Conservation (phyloP, 2,797 vertebrate genomes). For the Myiotriccus ornatus region DNA sequence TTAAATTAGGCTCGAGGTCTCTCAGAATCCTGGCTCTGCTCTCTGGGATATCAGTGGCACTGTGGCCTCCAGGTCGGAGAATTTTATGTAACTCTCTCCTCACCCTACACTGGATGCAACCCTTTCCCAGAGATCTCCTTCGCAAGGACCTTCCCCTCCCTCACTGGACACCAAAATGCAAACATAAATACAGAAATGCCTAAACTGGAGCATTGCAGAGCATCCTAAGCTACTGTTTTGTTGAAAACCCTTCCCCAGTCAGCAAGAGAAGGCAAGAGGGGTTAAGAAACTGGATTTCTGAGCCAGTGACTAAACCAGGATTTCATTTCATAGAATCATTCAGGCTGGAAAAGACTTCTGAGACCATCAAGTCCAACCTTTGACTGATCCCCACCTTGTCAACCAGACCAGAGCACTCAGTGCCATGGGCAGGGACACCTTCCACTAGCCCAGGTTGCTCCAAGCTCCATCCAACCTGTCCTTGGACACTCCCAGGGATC, state of each 20-base stretch:
- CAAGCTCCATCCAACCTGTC: too few relatives aligned
- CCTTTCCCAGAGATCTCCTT: not conserved
- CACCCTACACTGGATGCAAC: accelerated
- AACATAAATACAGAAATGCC: not conserved
- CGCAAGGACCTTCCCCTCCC: not conserved
- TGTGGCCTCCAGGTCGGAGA: not conserved
- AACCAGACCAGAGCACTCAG: not conserved
- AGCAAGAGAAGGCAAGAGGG: not conserved
- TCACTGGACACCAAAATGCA: not conserved
- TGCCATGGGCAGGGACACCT: not conserved
- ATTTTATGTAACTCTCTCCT: not conserved
- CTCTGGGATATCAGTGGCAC: not conserved
- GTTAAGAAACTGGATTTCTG: not conserved
- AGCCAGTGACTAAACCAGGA: not conserved
- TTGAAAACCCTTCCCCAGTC: not conserved
- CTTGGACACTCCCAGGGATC: not conserved
- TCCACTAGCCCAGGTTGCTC: accelerated
- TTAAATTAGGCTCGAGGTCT: not conserved
- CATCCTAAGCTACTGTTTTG: not conserved
- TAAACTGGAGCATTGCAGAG: not conserved
- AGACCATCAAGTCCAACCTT: not conserved
- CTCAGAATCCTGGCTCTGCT: not conserved
- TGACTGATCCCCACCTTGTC: not conserved
- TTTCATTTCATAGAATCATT: not conserved
- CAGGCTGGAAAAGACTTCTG: not conserved